phyloP scores from a whole-genome alignment of 1,140 invertebrate genomes.

The Pomacea maculata region DNA sequence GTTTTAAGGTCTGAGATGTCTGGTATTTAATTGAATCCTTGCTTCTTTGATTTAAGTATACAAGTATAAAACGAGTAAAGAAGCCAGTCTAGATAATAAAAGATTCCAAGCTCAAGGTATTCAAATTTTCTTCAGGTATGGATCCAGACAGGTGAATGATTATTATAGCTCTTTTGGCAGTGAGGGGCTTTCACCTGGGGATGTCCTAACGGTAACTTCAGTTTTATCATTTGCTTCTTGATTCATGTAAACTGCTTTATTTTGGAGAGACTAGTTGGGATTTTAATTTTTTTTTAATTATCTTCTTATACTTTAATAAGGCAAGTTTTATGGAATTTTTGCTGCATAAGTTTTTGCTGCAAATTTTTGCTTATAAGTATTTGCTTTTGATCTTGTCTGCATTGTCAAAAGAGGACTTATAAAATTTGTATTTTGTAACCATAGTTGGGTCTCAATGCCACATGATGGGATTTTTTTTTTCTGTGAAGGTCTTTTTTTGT shows the following conservation, averaged over 20 bases:
- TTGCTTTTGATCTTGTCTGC: not conserved
- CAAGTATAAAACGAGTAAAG: too few species aligned
- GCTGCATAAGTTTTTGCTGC: too few species aligned
- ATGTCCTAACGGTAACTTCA: constrained; percentile 41
- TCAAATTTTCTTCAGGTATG: constrained; percentile 40
- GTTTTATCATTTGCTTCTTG: too few species aligned
- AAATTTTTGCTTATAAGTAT: too few species aligned
- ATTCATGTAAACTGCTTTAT: too few species aligned
- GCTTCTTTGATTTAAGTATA: too few species aligned
- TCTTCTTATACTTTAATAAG: not conserved
- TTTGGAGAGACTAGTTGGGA: too few species aligned
- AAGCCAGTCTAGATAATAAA: too few species aligned
- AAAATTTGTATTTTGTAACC: not conserved
- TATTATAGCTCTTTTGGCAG: constrained; percentile 22
- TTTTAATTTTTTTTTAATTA: constrained; percentile 1
- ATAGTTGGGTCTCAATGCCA: not conserved
- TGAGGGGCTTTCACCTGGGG: constrained; percentile 43
- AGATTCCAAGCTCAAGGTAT: too few species aligned
- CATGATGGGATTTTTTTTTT: not conserved
- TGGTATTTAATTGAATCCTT: too few species aligned
- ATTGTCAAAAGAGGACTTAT: not conserved
- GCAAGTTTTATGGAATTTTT: too few species aligned
- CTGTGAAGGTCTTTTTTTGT: constrained; percentile 65
- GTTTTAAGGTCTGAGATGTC: too few species aligned
- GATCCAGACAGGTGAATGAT: constrained; percentile 47